Percentiles rank a stretch among this genome's conserved stretches.
Evolutionary conservation across 2,888 invertebrate species (phyloP).

Genomic region (Parapristionchus giblindavisi): DNA sequence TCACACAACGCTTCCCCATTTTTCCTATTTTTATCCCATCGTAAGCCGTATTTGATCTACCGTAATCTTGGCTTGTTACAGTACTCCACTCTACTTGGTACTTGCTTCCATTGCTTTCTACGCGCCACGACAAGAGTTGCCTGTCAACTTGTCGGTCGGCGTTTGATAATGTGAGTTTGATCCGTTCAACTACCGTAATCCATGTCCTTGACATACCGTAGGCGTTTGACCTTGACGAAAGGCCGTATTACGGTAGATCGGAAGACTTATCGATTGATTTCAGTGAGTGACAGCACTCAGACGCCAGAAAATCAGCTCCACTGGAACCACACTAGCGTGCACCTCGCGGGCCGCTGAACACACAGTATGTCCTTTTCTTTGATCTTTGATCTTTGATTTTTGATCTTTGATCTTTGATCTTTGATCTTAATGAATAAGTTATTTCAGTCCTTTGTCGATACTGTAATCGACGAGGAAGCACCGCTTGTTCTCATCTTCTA

Average conservation of each 20-base stretch:
- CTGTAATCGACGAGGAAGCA: conserved; percentile 31
- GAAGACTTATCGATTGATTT: background rate
- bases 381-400: background rate
- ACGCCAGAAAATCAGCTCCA: conserved; percentile 36
- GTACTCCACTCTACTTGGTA: background rate
- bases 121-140: conserved; percentile 37
- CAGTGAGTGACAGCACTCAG: conserved; percentile 34
- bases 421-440: no score
- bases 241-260: background rate
- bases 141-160: conserved; percentile 38
- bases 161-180: conserved; percentile 33
- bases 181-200: background rate
- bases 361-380: background rate
- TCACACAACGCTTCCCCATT: no score
- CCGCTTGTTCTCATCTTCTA: conserved; percentile 24
- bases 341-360: conserved; percentile 32
- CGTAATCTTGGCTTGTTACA: conserved; percentile 6
- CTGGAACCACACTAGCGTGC: conserved; percentile 37
- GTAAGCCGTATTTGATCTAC: no score
- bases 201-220: background rate
- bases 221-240: background rate
- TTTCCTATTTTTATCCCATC: no score
- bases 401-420: conserved; percentile 34
- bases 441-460: conserved; percentile 32
- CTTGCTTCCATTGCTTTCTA: conserved; percentile 4